Percentiles rank a stretch among this genome's conserved stretches.
These are phyloP conservation scores for Neofelis nebulosa DNA, from an alignment of 2,113 vertebrate genomes.

Conservation along the genomic window DNA sequence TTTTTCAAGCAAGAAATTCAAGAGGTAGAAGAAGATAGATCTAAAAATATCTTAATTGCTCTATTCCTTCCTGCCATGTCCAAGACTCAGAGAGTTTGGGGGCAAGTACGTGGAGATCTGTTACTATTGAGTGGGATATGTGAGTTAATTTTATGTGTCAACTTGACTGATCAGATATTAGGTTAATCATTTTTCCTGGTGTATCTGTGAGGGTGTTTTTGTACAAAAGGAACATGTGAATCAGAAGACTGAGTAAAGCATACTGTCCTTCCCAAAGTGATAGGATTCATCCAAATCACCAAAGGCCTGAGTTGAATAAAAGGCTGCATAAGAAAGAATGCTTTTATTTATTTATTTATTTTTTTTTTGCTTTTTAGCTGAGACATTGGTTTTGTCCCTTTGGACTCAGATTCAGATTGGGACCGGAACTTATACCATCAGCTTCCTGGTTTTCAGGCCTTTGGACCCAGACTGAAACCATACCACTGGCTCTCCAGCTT, in stretches of 20 bases:
- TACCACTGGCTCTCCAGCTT: not conserved
- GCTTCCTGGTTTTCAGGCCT: not conserved
- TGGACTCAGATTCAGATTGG: not conserved
- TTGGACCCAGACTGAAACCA: not conserved
- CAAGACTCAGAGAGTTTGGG: not conserved
- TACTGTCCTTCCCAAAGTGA: not conserved
- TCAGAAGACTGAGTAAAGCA: not conserved
- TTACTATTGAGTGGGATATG: not conserved
- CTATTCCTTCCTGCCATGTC: not conserved
- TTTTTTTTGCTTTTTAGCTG: not conserved
- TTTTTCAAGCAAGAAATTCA: constrained; percentile 9
- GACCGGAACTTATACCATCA: not conserved
- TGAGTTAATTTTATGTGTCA: not conserved
- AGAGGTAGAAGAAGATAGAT: not conserved
- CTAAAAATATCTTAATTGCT: constrained; percentile 26
- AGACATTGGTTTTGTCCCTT: not conserved
- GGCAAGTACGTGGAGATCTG: not conserved
- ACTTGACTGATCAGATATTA: not conserved
- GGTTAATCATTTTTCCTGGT: not conserved
- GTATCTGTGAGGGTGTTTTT: not conserved
- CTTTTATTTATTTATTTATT: not conserved
- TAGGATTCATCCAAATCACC: not conserved
- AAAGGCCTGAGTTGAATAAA: constrained; percentile 10
- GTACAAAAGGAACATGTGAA: not conserved
- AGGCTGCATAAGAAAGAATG: not conserved